Conservation (phyloP, 2,113 vertebrate species). For the Notothenia rossii region DNA sequence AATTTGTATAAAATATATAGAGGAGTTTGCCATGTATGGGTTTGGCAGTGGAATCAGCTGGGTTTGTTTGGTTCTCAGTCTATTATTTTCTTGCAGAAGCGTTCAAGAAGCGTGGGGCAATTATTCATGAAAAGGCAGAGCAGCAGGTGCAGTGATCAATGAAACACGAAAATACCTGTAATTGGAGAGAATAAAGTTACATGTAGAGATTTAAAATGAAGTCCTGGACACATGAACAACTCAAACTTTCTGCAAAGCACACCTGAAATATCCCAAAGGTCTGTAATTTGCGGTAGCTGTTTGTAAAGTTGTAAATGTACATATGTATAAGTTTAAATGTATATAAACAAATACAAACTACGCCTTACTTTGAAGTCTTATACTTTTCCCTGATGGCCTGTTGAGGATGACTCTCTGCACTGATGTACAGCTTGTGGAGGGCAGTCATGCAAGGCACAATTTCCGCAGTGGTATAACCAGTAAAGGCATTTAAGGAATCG, state of each 20-base stretch:
- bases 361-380: slow-evolving; percentile 86
- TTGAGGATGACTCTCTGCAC: slow-evolving; percentile 82
- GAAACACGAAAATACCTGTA: slow-evolving; percentile 76
- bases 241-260: neutral
- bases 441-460: slow-evolving; percentile 88
- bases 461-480: slow-evolving; percentile 89
- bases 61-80: slow-evolving; percentile 33
- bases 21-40: neutral
- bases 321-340: neutral
- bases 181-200: neutral
- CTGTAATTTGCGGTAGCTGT: neutral
- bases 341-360: neutral
- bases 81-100: slow-evolving; percentile 6
- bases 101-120: slow-evolving; percentile 29
- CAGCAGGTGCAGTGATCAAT: slow-evolving; percentile 62
- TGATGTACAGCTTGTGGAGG: slow-evolving; percentile 87
- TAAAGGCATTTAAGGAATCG: slow-evolving; percentile 86
- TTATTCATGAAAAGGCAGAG: slow-evolving; percentile 54
- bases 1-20: neutral
- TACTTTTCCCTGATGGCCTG: slow-evolving; percentile 92
- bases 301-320: neutral
- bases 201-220: neutral
- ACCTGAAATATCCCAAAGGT: neutral
- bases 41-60: neutral
- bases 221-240: neutral